Base-by-base conservation (phyloP, 2,113 vertebrate genomes). In the Malurus cyaneus region DNA sequence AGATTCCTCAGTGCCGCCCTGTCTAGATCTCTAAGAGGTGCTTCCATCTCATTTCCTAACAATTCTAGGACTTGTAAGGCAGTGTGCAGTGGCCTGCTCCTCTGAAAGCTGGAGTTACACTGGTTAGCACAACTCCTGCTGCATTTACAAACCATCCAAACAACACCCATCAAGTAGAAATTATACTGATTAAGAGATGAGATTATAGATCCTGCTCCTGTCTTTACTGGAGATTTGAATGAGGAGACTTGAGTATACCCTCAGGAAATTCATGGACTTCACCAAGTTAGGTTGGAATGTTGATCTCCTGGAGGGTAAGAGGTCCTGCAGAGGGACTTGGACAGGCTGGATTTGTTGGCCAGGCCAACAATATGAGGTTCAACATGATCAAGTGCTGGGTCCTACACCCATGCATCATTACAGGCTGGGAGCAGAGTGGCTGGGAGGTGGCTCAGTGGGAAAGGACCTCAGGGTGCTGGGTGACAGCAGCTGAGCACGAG, bases 401-500 rank as follows among this genome's bases (percentile, higher is more conserved):
- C 34, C 39, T 49, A 4, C 42, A 16, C 31, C 16, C 71, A 16
- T 6, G 34, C 61, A 66, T 50, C 2, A 12, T 42, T 24, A 1
- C 42, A 47, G 59, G 42, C 29, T 56, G 34, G 50, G 65, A 42
- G 28, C n/a, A 39, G n/a, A 73, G 50, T 1, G 10, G 15, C 28
- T 56, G 81, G 14, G 6, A 56, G 29, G n/a, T 14, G 50, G 69
- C n/a, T 9, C 6, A 6, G n/a, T 47, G 50, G 70, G 1, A 19
- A 65, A 65, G 42, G 42, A 9, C 24, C 7, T 24, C 60, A 41
- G 0, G 0, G 15, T 56, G 50, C 29, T 56, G n/a, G 23, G 13
- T 0, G 0, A 32, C n/a, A 54, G 59, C 41, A 64, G 69, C 39
- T 73, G 69, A 56, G 23, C 41, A 64, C 0, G 3, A 64, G 18